These are phyloP conservation scores for Lasioglossum albipes DNA, from an alignment of 1,140 invertebrate genomes.

Conservation along the genomic window DNA sequence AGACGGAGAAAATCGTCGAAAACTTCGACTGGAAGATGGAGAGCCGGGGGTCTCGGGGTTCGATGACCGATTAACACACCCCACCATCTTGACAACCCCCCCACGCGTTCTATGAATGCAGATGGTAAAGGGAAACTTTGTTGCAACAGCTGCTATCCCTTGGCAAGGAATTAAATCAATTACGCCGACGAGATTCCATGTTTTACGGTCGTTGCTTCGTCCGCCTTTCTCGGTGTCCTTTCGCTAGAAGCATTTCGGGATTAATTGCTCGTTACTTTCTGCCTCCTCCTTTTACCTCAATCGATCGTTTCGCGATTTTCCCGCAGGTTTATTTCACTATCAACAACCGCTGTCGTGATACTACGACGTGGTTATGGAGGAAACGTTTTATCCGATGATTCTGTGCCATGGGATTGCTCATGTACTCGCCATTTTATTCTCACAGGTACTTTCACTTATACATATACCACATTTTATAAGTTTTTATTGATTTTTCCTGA, in stretches of 20 bases:
- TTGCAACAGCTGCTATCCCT: constrained; percentile 38
- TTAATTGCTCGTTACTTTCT: neutral
- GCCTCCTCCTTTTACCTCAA: too few species aligned
- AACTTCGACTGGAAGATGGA: constrained; percentile 23
- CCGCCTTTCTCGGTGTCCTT: neutral
- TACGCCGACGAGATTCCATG: constrained; percentile 21
- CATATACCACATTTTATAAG: too few species aligned
- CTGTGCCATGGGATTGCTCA: too few species aligned
- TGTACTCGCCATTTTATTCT: too few species aligned
- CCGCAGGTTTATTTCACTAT: too few species aligned
- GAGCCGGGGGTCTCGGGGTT: too few species aligned
- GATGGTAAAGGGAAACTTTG: constrained; percentile 40
- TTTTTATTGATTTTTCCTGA: too few species aligned
- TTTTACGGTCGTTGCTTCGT: constrained; percentile 4
- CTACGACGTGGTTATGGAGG: too few species aligned
- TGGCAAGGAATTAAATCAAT: constrained; percentile 44
- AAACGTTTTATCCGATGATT: too few species aligned
- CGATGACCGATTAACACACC: constrained; percentile 14
- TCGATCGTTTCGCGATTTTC: too few species aligned
- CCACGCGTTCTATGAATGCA: constrained; percentile 33
- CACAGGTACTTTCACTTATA: too few species aligned
- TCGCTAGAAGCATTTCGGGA: neutral
- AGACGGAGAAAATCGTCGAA: constrained; percentile 29
- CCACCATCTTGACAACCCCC: neutral
- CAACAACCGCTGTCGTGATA: too few species aligned